Percentiles rank a stretch among this genome's conserved stretches.
Evolutionary conservation across 2,888 invertebrate species (phyloP).

Genomic region (Zhengitettix transpicula): DNA sequence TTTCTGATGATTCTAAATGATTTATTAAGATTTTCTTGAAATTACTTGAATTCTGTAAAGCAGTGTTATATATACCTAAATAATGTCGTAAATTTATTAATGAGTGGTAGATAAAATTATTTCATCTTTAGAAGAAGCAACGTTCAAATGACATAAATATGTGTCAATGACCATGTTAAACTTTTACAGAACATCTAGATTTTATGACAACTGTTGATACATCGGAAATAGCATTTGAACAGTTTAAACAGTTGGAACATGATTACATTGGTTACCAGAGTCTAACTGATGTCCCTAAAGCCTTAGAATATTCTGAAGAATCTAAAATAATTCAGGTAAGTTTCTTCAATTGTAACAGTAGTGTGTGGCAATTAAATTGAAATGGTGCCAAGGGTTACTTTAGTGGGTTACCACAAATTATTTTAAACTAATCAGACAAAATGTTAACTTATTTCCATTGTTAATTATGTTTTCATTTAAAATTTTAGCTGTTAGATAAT

Average conservation of each 20-base stretch:
- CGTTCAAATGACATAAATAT: too few species aligned
- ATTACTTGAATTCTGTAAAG: constrained; percentile 1
- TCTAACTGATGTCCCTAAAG: constrained; percentile 82
- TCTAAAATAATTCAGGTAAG: constrained; percentile 31
- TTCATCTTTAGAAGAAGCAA: too few species aligned
- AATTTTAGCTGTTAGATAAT: constrained; percentile 36
- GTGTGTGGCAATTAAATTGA: too few species aligned
- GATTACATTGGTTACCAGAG: constrained; percentile 91
- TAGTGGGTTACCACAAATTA: too few species aligned
- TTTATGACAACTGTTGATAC: constrained; percentile 68
- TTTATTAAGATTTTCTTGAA: not conserved
- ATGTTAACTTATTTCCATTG: too few species aligned
- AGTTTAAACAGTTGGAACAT: constrained; percentile 78
- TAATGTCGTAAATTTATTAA: not conserved
- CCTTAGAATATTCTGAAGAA: constrained; percentile 55
- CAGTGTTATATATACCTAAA: not conserved
- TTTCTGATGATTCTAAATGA: too few species aligned
- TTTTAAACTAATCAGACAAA: too few species aligned
- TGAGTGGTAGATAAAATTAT: too few species aligned
- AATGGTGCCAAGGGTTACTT: too few species aligned
- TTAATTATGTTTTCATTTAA: too few species aligned
- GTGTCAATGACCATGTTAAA: too few species aligned
- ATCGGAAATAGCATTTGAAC: constrained; percentile 56
- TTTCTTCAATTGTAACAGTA: not conserved
- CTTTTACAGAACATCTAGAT: constrained; percentile 74